These are phyloP conservation scores for Cyanoderma ruficeps DNA, from an alignment of 2,113 vertebrate genomes.

Conservation along the genomic window DNA sequence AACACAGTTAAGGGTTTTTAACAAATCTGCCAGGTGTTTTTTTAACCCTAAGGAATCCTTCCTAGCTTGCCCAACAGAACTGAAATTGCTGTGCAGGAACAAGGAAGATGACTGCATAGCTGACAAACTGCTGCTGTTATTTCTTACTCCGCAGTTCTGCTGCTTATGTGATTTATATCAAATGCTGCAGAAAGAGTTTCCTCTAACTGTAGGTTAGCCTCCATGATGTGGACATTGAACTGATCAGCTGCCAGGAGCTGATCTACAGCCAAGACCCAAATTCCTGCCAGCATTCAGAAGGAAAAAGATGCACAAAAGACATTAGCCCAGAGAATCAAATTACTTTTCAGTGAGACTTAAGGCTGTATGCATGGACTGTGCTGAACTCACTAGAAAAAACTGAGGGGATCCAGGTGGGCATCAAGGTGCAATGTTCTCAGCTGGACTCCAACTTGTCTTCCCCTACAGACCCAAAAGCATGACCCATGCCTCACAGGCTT, in stretches of 20 bases:
- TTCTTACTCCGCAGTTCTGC: conserved; percentile 38
- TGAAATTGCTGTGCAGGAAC: background rate
- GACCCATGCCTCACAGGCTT: background rate
- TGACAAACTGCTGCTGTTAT: background rate
- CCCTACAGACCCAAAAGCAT: too few species aligned
- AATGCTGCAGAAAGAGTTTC: conserved; percentile 29
- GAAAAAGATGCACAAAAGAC: background rate
- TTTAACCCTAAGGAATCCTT: background rate
- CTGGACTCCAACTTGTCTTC: fast-evolving
- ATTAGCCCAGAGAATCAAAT: background rate
- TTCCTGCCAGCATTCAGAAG: background rate
- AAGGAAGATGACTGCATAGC: background rate
- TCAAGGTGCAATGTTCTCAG: background rate
- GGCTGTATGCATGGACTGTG: fast-evolving
- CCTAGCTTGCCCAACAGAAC: background rate
- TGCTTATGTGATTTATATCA: conserved; percentile 13
- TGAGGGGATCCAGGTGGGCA: background rate
- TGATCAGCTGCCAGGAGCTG: background rate
- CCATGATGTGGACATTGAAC: background rate
- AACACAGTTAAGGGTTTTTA: background rate
- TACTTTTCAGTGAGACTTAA: background rate
- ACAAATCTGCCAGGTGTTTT: background rate
- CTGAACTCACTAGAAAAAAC: background rate
- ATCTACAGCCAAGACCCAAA: conserved; percentile 17
- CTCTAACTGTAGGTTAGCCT: conserved; percentile 4